Percentiles rank a stretch among this genome's conserved stretches.
phyloP scores from a whole-genome alignment of 2,888 invertebrate species.

The Tridacna crocea region DNA sequence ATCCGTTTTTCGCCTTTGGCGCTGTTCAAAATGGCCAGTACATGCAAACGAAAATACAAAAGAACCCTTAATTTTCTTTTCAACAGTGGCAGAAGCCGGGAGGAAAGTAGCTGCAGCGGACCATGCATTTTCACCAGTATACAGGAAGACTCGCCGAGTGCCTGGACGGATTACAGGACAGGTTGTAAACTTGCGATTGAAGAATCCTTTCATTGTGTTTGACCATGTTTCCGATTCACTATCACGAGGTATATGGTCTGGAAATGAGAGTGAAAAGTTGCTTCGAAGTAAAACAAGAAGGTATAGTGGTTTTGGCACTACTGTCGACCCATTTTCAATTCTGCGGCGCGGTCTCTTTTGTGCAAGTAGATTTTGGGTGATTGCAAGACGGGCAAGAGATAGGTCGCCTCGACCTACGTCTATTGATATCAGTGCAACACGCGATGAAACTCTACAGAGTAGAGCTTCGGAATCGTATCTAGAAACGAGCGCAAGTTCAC shows the following conservation, averaged over 20 bases:
- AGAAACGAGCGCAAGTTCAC: constrained; percentile 29
- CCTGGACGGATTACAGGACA: constrained; percentile 32
- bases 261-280: not conserved
- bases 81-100: constrained; percentile 22
- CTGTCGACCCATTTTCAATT: not conserved
- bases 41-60: too few species aligned
- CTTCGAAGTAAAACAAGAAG: not conserved
- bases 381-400: not conserved
- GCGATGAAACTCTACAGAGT: not conserved
- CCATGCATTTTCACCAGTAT: not conserved
- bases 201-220: constrained; percentile 5
- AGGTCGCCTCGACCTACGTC: not conserved
- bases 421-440: not conserved
- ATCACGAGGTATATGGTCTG: constrained; percentile 1
- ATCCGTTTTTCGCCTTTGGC: too few species aligned
- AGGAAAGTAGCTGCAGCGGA: not conserved
- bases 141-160: not conserved
- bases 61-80: too few species aligned
- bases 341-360: constrained; percentile 1
- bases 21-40: too few species aligned
- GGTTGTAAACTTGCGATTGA: constrained; percentile 19
- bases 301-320: not conserved
- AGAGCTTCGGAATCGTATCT: constrained; percentile 15
- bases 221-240: not conserved
- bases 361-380: constrained; percentile 1